These are phyloP conservation scores for Hydrolagus affinis DNA, from an alignment of 2,113 vertebrate species.

Conservation along the genomic window DNA sequence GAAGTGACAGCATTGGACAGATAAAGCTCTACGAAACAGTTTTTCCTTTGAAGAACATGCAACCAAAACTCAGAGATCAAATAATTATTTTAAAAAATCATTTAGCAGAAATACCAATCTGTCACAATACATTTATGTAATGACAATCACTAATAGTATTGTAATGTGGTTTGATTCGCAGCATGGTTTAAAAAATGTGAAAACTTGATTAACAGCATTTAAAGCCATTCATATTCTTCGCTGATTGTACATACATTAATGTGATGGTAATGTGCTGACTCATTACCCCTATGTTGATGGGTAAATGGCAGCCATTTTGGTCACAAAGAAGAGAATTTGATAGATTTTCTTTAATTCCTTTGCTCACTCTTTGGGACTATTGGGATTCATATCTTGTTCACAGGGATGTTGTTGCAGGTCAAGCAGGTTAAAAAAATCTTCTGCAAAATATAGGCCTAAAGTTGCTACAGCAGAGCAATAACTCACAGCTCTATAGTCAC, in stretches of 20 bases:
- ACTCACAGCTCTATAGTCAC: slow-evolving; percentile 1
- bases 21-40: background rate
- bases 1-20: background rate
- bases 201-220: slow-evolving; percentile 16
- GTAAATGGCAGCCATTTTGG: background rate
- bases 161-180: background rate
- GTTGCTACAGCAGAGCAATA: background rate
- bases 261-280: background rate
- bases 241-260: slow-evolving; percentile 22
- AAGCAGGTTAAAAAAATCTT: background rate
- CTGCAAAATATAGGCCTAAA: background rate
- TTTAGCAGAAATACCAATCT: slow-evolving; percentile 3
- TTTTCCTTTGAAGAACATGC: background rate
- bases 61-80: background rate
- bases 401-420: background rate
- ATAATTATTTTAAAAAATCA: background rate
- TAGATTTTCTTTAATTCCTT: background rate
- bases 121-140: background rate
- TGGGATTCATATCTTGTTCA: background rate
- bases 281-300: background rate
- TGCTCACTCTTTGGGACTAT: background rate
- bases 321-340: background rate
- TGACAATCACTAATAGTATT: slow-evolving; percentile 13
- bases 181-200: slow-evolving; percentile 5
- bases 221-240: slow-evolving; percentile 5